phyloP scores from a whole-genome alignment of 1,140 invertebrate genomes.

The Aphaenogaster floridana region DNA sequence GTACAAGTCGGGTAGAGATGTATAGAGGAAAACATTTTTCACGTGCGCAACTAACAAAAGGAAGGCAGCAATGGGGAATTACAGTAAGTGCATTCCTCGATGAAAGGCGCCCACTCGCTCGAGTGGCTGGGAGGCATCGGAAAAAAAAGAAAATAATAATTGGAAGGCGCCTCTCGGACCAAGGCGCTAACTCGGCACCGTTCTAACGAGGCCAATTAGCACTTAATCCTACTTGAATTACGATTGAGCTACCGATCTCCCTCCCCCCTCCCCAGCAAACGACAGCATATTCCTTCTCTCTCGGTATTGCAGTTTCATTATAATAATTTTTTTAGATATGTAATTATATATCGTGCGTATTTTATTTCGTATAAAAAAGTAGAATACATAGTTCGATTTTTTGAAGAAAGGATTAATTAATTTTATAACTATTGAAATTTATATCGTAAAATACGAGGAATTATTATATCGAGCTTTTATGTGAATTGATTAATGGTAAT shows the following conservation, averaged over 20 bases:
- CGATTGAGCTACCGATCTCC: conserved; percentile 75
- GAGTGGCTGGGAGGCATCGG: conserved; percentile 9
- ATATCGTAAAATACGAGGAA: not conserved
- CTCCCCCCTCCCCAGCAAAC: not conserved
- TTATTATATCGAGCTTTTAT: not conserved
- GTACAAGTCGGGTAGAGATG: not conserved
- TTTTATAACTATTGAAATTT: not conserved
- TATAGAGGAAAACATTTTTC: conserved; percentile 21
- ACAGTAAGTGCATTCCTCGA: conserved; percentile 64
- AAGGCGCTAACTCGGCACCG: conserved; percentile 57
- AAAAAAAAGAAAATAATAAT: conserved; percentile 69
- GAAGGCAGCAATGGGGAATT: conserved; percentile 29
- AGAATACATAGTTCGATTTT: too few relatives aligned
- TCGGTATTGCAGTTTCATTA: conserved; percentile 55
- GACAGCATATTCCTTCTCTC: conserved; percentile 38
- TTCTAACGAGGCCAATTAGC: conserved; percentile 81
- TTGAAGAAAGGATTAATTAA: not conserved
- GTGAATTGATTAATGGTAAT: not conserved
- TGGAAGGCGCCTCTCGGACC: conserved; percentile 76
- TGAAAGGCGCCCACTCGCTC: conserved; percentile 58
- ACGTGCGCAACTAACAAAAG: conserved; percentile 6
- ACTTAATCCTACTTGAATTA: conserved; percentile 83
- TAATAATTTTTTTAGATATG: conserved; percentile 12
- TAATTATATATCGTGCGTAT: not conserved
- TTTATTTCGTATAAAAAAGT: not conserved